phyloP scores from a whole-genome alignment of 53 echinoderm and acorn worm species.

The Paracentrotus lividus region DNA sequence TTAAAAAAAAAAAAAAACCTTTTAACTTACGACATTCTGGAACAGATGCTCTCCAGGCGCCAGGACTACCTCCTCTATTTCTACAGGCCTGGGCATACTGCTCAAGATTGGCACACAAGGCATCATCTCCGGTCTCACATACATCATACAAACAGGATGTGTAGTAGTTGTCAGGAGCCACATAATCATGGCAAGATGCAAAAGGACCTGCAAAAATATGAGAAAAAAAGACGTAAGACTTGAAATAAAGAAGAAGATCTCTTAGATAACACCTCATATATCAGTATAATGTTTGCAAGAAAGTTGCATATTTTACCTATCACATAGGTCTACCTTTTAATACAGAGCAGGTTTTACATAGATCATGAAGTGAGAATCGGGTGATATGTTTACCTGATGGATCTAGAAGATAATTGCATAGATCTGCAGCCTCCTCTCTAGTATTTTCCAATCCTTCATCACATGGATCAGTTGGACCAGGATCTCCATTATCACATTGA shows the following conservation, averaged over 20 bases:
- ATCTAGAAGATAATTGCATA: constrained; percentile 69
- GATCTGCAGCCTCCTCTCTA: constrained; percentile 67
- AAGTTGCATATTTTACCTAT: no score
- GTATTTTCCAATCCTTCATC: constrained; percentile 41
- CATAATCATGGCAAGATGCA: constrained; percentile 77
- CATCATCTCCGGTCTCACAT: constrained; percentile 82
- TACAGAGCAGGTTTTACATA: no score
- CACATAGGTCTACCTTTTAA: no score
- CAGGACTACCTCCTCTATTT: constrained; percentile 72
- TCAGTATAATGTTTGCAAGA: no score
- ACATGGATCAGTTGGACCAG: constrained; percentile 73
- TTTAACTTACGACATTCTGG: constrained; percentile 84
- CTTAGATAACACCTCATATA: no score
- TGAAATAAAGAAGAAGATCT: no score
- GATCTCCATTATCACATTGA: constrained; percentile 7
- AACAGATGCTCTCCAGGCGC: constrained; percentile 75
- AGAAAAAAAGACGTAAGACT: background rate
- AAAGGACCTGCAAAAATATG: constrained; percentile 79
- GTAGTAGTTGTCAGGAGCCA: constrained; percentile 74
- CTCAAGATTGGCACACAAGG: constrained; percentile 81
- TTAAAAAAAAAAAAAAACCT: background rate
- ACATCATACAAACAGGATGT: constrained; percentile 86
- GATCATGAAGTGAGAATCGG: no score
- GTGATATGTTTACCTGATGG: background rate
- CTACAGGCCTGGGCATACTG: constrained; percentile 79